Base-by-base conservation (phyloP, 2,888 invertebrate genomes). In the Beris morrisii region DNA sequence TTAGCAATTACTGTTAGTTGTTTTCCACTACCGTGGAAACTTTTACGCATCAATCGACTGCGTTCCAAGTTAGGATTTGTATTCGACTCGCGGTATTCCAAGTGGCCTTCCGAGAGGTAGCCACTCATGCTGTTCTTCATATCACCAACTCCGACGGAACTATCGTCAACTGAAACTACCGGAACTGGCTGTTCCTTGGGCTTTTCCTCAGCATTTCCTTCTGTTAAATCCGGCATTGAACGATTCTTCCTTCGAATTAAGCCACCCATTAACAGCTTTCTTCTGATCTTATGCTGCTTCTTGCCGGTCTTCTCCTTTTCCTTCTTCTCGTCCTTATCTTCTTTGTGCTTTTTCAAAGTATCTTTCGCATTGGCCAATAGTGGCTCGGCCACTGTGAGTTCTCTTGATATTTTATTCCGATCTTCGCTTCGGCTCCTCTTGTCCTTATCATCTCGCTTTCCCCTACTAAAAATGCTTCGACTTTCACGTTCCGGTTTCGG, bases 171-270 rank as follows among this genome's bases (percentile, higher is more conserved):
- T 0, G 88, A 86, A 82, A 82, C 55, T 78, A 81, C 15, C 79
- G 83, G 75, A 79, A 83, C 66, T 78, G 83, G 66, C 22, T 71
- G 69, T 5, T 73, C 73, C 52, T 74, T 71, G 4, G 69, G 74
- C 70, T 81, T 74, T 69, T 77, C 73, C 59, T 75, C 76, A 52
- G 74, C 86, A 57, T 88, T 89, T 0, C 89, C 90, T 77, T 94
- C 94, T 0, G 94, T 89, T 57, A 95, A 82, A 82, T 95, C 95
- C 0, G 95, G 95, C 92, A 95, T 92, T 65, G 93, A 93, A 71
- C 94, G 84, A 76, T 95, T 95, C 78, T 95, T 95, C 38, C 94
- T 84, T 69, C 91, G 86, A 63, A 95, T 93, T 63, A 95, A 81
- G 2, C 94, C 94, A 12, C 94, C 94, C 93, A 95, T 94, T 6